These are phyloP conservation scores for Castor canadensis DNA, from an alignment of 2,113 vertebrate genomes.

Conservation along the genomic window DNA sequence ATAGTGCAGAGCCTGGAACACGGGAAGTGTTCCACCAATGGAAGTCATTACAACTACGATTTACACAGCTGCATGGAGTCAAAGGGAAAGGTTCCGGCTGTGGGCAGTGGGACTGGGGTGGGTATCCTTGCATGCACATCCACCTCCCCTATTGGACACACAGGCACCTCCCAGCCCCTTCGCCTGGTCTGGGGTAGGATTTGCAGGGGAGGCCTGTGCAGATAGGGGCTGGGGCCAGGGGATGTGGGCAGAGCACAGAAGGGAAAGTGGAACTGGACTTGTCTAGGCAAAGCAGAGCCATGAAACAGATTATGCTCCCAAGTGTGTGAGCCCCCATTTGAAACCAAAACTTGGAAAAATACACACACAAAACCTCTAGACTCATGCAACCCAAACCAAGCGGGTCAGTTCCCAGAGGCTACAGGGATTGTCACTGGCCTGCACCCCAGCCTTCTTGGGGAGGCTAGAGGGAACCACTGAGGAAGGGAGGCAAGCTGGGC, in stretches of 20 bases:
- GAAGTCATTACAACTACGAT: background rate
- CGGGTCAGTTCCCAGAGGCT: background rate
- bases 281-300: conserved; percentile 55
- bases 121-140: background rate
- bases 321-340: background rate
- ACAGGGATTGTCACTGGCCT: background rate
- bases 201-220: background rate
- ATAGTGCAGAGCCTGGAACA: accelerated
- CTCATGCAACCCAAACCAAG: background rate
- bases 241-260: background rate
- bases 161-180: background rate
- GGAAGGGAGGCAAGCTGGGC: background rate
- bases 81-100: background rate
- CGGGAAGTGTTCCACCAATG: background rate
- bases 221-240: background rate
- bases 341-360: conserved; percentile 63
- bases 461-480: background rate
- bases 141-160: accelerated
- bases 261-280: conserved; percentile 27
- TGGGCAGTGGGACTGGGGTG: background rate
- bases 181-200: background rate
- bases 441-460: background rate
- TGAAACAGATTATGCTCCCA: background rate
- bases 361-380: background rate
- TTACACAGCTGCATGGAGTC: background rate